phyloP scores from a whole-genome alignment of 2,888 invertebrate genomes.

The Panopea generosa region DNA sequence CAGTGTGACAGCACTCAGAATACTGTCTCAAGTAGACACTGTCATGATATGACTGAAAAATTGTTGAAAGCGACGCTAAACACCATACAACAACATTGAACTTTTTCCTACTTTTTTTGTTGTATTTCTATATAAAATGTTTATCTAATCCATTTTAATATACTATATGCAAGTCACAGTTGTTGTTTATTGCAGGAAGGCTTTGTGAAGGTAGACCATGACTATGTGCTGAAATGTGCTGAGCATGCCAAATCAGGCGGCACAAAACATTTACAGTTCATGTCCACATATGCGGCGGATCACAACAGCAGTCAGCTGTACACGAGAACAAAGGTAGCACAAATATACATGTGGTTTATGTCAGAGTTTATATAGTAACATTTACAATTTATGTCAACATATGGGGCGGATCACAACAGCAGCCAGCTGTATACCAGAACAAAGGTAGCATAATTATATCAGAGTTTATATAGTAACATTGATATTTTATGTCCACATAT shows the following conservation, averaged over 20 bases:
- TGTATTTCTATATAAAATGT: no score
- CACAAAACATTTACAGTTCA: conserved; percentile 85
- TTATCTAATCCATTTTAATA: no score
- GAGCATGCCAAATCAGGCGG: conserved; percentile 85
- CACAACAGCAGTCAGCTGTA: conserved; percentile 86
- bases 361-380: conserved; percentile 74
- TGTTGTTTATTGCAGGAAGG: conserved; percentile 84
- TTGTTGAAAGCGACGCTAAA: no score
- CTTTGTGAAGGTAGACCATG: conserved; percentile 86
- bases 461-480: no score
- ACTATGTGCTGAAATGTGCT: conserved; percentile 86
- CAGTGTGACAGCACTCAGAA: no score
- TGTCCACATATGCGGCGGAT: conserved; percentile 86
- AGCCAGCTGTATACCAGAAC: conserved; percentile 85
- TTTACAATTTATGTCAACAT: conserved; percentile 85
- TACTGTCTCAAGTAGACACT: no score
- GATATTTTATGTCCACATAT: conserved; percentile 85
- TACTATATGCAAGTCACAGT: no score
- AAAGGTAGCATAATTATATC: no score
- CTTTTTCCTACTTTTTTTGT: no score
- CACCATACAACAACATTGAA: no score
- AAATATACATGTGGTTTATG: background rate
- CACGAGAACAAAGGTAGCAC: conserved; percentile 85
- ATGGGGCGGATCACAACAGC: conserved; percentile 86
- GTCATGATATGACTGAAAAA: no score